Conservation (phyloP, 2,113 vertebrate species). For the Myotis lucifugus region DNA sequence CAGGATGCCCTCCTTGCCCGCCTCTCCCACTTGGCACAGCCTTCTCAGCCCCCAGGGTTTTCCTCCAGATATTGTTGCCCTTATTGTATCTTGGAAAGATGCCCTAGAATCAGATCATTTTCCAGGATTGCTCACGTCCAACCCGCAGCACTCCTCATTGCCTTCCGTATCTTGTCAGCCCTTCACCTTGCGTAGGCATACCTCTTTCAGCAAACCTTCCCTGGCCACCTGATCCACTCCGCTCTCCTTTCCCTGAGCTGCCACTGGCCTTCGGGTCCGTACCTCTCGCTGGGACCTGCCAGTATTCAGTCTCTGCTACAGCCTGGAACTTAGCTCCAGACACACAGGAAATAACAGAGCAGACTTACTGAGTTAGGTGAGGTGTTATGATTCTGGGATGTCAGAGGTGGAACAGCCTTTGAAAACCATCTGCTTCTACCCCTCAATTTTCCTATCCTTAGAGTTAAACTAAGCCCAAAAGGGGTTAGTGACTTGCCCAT, state of each 20-base stretch:
- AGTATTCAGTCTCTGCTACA: background rate
- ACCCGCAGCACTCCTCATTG: background rate
- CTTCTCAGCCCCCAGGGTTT: background rate
- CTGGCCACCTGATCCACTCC: background rate
- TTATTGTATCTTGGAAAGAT: background rate
- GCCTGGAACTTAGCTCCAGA: background rate
- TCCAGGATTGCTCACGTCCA: background rate
- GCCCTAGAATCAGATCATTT: background rate
- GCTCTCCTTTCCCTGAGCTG: background rate
- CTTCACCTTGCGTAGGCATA: background rate
- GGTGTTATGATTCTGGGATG: background rate
- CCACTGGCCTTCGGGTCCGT: background rate
- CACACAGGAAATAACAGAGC: background rate
- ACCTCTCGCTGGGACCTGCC: background rate
- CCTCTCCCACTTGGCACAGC: background rate
- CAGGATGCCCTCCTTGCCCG: background rate
- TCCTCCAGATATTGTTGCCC: background rate
- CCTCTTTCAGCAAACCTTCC: background rate
- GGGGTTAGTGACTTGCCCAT: background rate
- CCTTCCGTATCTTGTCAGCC: background rate
- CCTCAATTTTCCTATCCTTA: background rate
- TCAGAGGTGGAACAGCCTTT: background rate
- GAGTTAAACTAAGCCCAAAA: slow-evolving; percentile 22
- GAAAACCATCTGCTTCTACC: background rate
- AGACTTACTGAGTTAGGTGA: background rate